Conservation (phyloP, 2,888 invertebrate species). For the Lomographa bimaculata region DNA sequence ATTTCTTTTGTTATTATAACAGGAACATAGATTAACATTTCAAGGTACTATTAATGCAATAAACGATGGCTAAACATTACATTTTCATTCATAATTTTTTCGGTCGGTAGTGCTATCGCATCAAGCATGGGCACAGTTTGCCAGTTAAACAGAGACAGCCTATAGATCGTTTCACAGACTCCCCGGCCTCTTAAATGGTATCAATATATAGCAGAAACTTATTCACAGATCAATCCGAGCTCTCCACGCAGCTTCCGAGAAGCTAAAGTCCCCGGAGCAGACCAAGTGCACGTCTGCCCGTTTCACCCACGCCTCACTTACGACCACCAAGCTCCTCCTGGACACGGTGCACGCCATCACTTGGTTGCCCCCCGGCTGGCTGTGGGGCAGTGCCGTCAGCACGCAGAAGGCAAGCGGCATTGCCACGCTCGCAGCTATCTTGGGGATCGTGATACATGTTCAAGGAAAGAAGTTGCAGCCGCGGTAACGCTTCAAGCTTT, state of each 20-base stretch:
- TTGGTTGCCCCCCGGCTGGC: conserved; percentile 90
- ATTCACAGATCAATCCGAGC: conserved; percentile 60
- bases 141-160: too few relatives aligned
- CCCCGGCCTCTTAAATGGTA: too few relatives aligned
- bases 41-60: too few relatives aligned
- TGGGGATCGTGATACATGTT: conserved; percentile 64
- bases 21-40: too few relatives aligned
- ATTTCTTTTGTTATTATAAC: too few relatives aligned
- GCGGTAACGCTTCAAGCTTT: conserved; percentile 16
- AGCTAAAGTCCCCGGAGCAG: conserved; percentile 44
- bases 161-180: too few relatives aligned
- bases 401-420: conserved; percentile 51
- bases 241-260: conserved; percentile 50
- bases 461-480: conserved; percentile 55
- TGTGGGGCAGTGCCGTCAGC: conserved; percentile 90
- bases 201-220: too few relatives aligned
- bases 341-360: conserved; percentile 92
- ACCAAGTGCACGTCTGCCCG: conserved; percentile 63
- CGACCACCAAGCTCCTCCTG: conserved; percentile 69
- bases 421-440: conserved; percentile 57
- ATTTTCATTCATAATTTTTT: too few relatives aligned
- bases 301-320: conserved; percentile 61
- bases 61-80: too few relatives aligned
- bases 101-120: too few relatives aligned
- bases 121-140: too few relatives aligned